These are phyloP conservation scores for Hirudo medicinalis DNA, from an alignment of 1,140 invertebrate species.

Conservation along the genomic window DNA sequence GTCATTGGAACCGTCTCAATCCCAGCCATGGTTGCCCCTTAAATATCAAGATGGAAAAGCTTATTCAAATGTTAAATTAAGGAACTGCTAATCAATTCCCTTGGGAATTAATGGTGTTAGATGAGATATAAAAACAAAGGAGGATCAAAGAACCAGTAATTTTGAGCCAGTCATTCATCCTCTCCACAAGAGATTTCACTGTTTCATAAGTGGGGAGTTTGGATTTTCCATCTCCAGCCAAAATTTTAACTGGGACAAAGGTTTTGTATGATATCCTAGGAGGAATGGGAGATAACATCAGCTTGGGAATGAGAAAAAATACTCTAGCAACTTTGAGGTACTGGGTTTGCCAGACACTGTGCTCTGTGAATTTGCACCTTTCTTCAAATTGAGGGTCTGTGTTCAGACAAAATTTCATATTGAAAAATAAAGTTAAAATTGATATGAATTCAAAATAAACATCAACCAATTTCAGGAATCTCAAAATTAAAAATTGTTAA, in stretches of 20 bases:
- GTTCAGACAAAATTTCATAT: background rate
- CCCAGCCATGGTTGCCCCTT: background rate
- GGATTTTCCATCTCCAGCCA: background rate
- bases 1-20: background rate
- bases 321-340: background rate
- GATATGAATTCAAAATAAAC: background rate
- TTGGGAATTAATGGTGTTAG: background rate
- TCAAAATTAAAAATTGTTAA: background rate
- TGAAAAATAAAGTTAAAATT: background rate
- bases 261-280: background rate
- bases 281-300: background rate
- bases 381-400: slow-evolving; percentile 7
- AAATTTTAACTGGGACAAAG: background rate
- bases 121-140: background rate
- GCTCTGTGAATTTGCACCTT: slow-evolving; percentile 9
- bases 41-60: background rate
- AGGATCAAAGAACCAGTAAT: background rate
- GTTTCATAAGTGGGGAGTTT: background rate
- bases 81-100: background rate
- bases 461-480: background rate
- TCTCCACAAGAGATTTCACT: slow-evolving; percentile 6
- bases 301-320: background rate
- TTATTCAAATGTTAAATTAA: background rate
- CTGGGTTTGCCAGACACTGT: background rate
- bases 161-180: slow-evolving; percentile 2